phyloP scores from a whole-genome alignment of 2,797 vertebrate genomes.

The Smutsia temminckii region DNA sequence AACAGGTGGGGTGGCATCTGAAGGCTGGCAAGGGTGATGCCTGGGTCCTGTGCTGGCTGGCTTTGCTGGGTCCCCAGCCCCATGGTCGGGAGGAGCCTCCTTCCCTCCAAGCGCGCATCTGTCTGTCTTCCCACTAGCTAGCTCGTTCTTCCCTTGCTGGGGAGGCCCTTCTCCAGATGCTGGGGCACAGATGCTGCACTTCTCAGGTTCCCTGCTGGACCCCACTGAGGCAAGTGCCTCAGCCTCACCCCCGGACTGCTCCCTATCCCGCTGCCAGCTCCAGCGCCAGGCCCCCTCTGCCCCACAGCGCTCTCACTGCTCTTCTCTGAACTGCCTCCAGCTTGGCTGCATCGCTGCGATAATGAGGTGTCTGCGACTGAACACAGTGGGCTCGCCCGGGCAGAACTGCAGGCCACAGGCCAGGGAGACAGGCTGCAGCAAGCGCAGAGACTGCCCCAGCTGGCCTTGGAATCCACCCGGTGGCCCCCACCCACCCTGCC shows the following conservation, averaged over 20 bases:
- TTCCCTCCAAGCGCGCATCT: background rate
- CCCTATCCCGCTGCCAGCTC: background rate
- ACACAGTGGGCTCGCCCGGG: conserved; percentile 37
- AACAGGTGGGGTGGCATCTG: background rate
- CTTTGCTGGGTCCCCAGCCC: background rate
- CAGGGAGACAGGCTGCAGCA: background rate
- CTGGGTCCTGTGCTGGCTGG: background rate
- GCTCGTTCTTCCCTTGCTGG: conserved; percentile 8
- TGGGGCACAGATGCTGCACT: background rate
- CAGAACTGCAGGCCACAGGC: conserved; percentile 53
- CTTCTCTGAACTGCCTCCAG: conserved; percentile 73
- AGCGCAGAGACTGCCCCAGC: background rate
- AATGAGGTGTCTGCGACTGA: conserved; percentile 74
- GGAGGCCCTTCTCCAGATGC: background rate
- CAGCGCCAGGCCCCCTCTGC: background rate
- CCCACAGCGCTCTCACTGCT: background rate
- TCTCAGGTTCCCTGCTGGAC: conserved; percentile 63
- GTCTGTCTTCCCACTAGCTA: conserved; percentile 10
- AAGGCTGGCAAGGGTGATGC: background rate
- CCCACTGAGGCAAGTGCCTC: background rate
- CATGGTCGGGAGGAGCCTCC: fast-evolving
- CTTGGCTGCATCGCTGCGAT: conserved; percentile 55
- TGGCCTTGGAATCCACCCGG: background rate
- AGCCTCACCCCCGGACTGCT: background rate
- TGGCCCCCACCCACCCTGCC: too few species aligned